These are phyloP conservation scores for Salpingus planirostris DNA, from an alignment of 2,888 invertebrate genomes.

Conservation along the genomic window DNA sequence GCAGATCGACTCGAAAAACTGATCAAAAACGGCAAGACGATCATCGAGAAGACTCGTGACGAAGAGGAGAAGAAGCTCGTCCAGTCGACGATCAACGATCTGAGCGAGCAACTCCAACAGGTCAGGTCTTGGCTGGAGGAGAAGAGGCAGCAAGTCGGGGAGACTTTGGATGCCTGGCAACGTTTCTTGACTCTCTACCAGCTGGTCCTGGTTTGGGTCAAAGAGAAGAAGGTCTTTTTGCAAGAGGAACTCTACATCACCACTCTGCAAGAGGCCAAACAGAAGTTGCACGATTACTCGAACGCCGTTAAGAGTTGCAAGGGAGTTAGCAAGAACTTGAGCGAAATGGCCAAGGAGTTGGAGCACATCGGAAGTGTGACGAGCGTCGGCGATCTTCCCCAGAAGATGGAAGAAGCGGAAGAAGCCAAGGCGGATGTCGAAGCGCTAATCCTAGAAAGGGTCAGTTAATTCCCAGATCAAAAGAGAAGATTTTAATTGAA, in stretches of 20 bases:
- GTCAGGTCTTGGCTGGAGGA: slow-evolving; percentile 74
- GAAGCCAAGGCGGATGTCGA: slow-evolving; percentile 79
- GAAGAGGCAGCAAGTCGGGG: slow-evolving; percentile 73
- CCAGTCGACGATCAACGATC: slow-evolving; percentile 62
- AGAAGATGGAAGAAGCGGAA: slow-evolving; percentile 78
- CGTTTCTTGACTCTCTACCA: slow-evolving; percentile 76
- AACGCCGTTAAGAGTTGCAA: slow-evolving; percentile 84
- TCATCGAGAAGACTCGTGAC: slow-evolving; percentile 72
- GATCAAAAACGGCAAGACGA: slow-evolving; percentile 66
- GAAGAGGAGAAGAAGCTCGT: slow-evolving; percentile 68
- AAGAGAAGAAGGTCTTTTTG: slow-evolving; percentile 72
- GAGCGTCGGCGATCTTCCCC: slow-evolving; percentile 75
- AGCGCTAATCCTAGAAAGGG: slow-evolving; percentile 75
- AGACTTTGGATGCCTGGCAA: slow-evolving; percentile 82
- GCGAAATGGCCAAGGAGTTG: slow-evolving; percentile 86
- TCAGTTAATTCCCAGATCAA: no score
- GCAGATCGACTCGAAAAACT: slow-evolving; percentile 70
- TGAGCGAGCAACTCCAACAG: slow-evolving; percentile 71
- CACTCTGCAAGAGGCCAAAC: slow-evolving; percentile 72
- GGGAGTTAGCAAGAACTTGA: slow-evolving; percentile 75
- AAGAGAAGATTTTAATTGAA: no score
- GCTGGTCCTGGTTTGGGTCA: slow-evolving; percentile 74
- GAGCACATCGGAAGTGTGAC: slow-evolving; percentile 77
- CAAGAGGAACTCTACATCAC: slow-evolving; percentile 68
- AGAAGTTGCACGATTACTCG: slow-evolving; percentile 81